Conservation (phyloP, 2,888 invertebrate genomes). For the Scaptomyza flava region DNA sequence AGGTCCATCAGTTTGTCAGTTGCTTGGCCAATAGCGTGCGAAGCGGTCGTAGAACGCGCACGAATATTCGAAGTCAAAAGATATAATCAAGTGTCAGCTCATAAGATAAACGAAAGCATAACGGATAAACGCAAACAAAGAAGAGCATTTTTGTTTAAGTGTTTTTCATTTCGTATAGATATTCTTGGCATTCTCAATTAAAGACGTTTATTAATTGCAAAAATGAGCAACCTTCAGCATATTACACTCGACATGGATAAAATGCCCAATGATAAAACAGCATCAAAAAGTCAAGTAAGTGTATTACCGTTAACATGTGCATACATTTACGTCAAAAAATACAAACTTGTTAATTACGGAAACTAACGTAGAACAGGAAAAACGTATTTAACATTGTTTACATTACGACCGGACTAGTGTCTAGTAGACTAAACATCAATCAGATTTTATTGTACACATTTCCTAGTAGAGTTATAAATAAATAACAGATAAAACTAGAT, state of each 20-base stretch:
- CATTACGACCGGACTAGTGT: constrained; percentile 2
- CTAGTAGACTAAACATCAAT: constrained; percentile 16
- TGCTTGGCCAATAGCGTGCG: constrained; percentile 58
- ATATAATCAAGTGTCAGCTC: constrained; percentile 35
- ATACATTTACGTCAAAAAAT: constrained; percentile 9
- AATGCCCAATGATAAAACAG: constrained; percentile 17
- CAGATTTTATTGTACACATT: constrained; percentile 20
- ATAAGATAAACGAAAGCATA: constrained; percentile 31
- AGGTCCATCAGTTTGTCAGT: constrained; percentile 39
- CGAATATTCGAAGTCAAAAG: constrained; percentile 43
- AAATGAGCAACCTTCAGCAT: constrained; percentile 59
- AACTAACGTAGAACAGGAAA: constrained; percentile 8
- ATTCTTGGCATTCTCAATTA: constrained; percentile 36
- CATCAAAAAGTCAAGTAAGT: constrained; percentile 53
- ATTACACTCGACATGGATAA: constrained; percentile 62
- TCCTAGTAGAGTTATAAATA: constrained; percentile 7
- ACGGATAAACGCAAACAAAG: constrained; percentile 52
- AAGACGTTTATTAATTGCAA: constrained; percentile 25
- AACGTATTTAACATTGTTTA: constrained; percentile 13
- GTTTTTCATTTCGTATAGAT: background rate
- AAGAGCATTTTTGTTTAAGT: constrained; percentile 23
- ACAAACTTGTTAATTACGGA: constrained; percentile 9
- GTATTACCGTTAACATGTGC: constrained; percentile 10
- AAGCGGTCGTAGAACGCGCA: constrained; percentile 53
- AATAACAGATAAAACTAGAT: constrained; percentile 8